A percentile compares a stretch with the other conserved stretches of the same genome.
These are phyloP conservation scores for Glyptemys insculpta DNA, from an alignment of 2,797 vertebrate species.

Conservation along the genomic window DNA sequence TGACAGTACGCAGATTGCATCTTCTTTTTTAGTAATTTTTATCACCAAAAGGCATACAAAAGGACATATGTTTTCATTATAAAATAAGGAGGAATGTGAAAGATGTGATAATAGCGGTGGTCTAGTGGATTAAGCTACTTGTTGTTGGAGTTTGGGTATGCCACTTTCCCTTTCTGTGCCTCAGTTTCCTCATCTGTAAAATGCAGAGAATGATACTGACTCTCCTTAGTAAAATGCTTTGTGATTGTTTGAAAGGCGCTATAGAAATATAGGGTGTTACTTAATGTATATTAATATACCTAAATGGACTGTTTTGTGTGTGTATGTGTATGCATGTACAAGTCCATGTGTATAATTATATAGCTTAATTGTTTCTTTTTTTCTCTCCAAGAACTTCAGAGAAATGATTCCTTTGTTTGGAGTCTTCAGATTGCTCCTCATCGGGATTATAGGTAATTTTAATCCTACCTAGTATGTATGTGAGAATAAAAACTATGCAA, in stretches of 20 bases:
- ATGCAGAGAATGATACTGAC: not conserved
- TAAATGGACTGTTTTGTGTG: not conserved
- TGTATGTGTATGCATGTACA: not conserved
- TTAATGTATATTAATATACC: not conserved
- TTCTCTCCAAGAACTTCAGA: slow-evolving; percentile 88
- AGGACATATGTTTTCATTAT: not conserved
- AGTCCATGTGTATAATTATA: not conserved
- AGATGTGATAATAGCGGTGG: not conserved
- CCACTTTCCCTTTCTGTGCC: not conserved
- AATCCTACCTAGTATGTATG: not conserved
- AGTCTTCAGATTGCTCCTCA: slow-evolving; percentile 85
- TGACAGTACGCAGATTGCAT: not conserved
- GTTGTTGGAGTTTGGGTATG: not conserved
- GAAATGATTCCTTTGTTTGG: slow-evolving; percentile 91
- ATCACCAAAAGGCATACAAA: not conserved
- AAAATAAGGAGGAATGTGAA: not conserved
- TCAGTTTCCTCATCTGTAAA: not conserved
- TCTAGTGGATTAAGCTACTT: not conserved
- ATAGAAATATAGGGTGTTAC: not conserved
- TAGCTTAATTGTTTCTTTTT: slow-evolving; percentile 16
- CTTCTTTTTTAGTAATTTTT: not conserved
- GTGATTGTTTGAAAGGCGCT: not conserved
- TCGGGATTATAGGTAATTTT: slow-evolving; percentile 85
- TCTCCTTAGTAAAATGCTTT: not conserved
- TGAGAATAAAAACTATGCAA: not conserved